These are phyloP conservation scores for Hypotaenidia okinawae DNA, from an alignment of 2,797 vertebrate species.

Conservation along the genomic window DNA sequence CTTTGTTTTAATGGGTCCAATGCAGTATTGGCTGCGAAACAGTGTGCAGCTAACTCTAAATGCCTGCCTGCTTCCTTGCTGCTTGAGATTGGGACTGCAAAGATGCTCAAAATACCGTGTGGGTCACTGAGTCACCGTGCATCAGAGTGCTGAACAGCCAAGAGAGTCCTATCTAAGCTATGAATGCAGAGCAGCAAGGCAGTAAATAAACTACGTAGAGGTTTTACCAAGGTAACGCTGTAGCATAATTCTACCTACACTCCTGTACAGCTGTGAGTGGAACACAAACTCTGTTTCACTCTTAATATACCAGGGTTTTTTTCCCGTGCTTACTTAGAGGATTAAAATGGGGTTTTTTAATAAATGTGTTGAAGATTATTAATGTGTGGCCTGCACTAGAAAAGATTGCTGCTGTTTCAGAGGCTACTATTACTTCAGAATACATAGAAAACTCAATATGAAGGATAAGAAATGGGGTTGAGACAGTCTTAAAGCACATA, in stretches of 20 bases:
- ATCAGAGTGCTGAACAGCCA: not conserved
- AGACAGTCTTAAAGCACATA: not conserved
- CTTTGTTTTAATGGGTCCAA: conserved; percentile 37
- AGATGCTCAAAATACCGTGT: conserved; percentile 11
- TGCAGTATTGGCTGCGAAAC: conserved; percentile 24
- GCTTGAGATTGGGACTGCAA: not conserved
- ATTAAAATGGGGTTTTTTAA: not conserved
- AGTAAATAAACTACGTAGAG: not conserved
- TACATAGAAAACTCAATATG: not conserved
- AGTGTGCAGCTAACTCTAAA: not conserved
- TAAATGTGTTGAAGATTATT: not conserved
- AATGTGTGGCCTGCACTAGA: not conserved
- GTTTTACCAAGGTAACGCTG: not conserved
- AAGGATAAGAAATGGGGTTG: not conserved
- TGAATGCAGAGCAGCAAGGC: not conserved
- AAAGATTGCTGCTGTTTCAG: not conserved
- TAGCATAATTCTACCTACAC: not conserved
- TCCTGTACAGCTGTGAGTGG: not conserved
- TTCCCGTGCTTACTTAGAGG: not conserved
- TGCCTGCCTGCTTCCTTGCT: conserved; percentile 40
- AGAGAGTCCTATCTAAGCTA: not conserved
- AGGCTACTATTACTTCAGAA: not conserved
- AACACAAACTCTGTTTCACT: not conserved
- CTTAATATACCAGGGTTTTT: not conserved
- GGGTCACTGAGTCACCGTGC: conserved; percentile 12